Evolutionary conservation across 2,797 vertebrate genomes (phyloP).

Genomic region (Peromyscus melanophrys): DNA sequence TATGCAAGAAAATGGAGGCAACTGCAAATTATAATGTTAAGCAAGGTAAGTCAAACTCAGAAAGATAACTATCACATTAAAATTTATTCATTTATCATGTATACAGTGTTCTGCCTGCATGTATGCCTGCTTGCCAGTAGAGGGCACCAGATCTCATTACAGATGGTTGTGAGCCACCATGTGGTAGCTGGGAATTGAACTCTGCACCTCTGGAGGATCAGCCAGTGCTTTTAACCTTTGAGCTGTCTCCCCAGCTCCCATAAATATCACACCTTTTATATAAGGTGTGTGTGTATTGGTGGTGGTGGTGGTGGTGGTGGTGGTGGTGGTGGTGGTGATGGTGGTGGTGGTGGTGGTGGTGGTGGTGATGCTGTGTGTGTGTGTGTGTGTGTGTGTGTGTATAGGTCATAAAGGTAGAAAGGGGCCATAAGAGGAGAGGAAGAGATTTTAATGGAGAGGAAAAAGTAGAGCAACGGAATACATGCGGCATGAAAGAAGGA

Average conservation of each 20-base stretch:
- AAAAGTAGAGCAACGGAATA: neutral
- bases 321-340: no score
- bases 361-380: no score
- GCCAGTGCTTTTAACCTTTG: neutral
- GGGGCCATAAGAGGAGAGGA: neutral
- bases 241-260: neutral
- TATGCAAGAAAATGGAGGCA: neutral
- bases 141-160: neutral
- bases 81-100: neutral
- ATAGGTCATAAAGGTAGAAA: neutral
- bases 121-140: neutral
- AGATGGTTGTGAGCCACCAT: neutral
- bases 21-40: neutral
- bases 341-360: no score
- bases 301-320: no score
- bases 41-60: neutral
- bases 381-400: neutral
- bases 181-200: neutral
- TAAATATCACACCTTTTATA: neutral
- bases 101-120: neutral
- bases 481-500: neutral
- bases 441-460: neutral
- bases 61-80: neutral
- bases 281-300: neutral
- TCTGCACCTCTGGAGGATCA: neutral